These are phyloP conservation scores for Drosophila bocki DNA, from an alignment of 1,140 invertebrate genomes.

Conservation along the genomic window DNA sequence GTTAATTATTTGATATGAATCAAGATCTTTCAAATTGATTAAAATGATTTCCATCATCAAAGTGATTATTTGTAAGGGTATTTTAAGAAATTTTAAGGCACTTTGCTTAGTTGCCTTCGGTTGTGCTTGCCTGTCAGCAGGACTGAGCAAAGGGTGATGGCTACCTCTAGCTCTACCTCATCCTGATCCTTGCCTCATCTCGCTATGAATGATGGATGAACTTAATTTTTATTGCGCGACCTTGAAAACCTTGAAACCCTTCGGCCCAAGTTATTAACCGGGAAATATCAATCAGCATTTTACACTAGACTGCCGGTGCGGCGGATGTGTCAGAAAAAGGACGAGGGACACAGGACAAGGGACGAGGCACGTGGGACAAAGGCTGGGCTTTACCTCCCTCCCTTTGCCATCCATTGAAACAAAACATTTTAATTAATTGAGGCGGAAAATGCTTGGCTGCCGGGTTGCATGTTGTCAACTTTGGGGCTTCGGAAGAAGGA, in stretches of 20 bases:
- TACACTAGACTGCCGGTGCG: constrained; percentile 60
- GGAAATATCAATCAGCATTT: constrained; percentile 82
- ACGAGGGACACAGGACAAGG: constrained; percentile 5
- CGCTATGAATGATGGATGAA: constrained; percentile 75
- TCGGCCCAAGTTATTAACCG: constrained; percentile 63
- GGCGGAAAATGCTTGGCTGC: constrained; percentile 58
- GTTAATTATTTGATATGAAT: not conserved
- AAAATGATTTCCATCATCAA: not conserved
- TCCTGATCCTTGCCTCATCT: not conserved
- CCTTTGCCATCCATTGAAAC: constrained; percentile 56
- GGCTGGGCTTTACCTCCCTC: not conserved
- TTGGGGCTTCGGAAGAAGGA: not conserved
- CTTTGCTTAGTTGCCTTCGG: not conserved
- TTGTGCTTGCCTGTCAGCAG: constrained; percentile 18
- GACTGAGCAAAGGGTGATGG: constrained; percentile 14
- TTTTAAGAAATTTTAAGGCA: not conserved
- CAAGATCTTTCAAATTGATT: not conserved
- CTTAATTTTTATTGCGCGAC: constrained; percentile 77
- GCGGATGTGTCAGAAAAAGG: constrained; percentile 25
- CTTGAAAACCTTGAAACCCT: constrained; percentile 46
- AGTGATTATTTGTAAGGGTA: not conserved
- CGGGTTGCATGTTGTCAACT: constrained; percentile 57
- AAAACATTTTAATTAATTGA: constrained; percentile 82
- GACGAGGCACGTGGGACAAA: not conserved
- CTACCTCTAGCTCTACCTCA: not conserved